Evolutionary conservation across 2,888 invertebrate genomes (phyloP), one percentile per base, ranked within the genome.

Genomic region (Ceriagrion tenellum): DNA sequence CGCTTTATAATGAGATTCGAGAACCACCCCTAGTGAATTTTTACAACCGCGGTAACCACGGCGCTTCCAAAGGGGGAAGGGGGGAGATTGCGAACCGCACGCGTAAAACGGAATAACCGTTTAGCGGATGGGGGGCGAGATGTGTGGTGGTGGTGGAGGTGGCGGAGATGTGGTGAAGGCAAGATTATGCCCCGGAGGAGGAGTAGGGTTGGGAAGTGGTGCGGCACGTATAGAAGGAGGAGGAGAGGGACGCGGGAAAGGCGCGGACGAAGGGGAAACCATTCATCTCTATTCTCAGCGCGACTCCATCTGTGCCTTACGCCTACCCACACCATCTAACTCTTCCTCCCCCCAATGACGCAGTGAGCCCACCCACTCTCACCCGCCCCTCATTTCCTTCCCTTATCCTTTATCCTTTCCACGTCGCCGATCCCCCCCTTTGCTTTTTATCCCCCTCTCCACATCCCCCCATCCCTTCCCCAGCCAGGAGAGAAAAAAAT

Each of bases 261-360:
- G 59, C 6, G 55, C 23, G 30, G 90, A 26, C 12, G 47, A 35
- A 8, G 63, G 35, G 69, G 23, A 47, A 74, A 47, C n/a, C 93
- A 93, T 93, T 69, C 93, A 93, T 93, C 93, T 93, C 93, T 93
- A 93, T 93, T 93, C 93, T 55, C 40, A 47, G 18, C 93, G 93
- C 69, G 93, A 69, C 93, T 93, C 69, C 63, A 93, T 93, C 93
- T 93, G 63, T 69, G 59, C 63, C 55, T 55, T 55, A 47, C 47
- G 47, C 55, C 40, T 40, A 2, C 55, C 40, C 26, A 55, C 30
- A 55, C 56, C 30, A 2, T 47, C 47, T 47, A n/a, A n/a, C n/a
- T 47, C 47, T 8, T 8, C 16, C 59, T 59, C 59, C 30, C 55
- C 40, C 40, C 90, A 30, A 56, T 56, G 90, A 26, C 90, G 59